phyloP scores from a whole-genome alignment of 53 echinoderm and acorn worm genomes.

The Apostichopus leukothele region DNA sequence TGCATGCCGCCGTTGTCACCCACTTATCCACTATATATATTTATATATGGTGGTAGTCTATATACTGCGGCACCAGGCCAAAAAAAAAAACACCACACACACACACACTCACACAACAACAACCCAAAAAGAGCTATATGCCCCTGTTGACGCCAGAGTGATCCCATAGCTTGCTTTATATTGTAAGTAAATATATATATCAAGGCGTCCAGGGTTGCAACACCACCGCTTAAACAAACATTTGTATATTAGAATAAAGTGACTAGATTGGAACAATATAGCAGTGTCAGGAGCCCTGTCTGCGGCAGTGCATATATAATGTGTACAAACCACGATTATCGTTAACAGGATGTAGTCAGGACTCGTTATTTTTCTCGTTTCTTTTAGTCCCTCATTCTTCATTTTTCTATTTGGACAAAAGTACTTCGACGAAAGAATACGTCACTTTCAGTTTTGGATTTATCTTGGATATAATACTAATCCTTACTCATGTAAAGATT shows the following conservation, averaged over 20 bases:
- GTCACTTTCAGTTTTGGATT: neutral
- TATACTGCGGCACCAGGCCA: no score
- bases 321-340: neutral
- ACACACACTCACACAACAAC: no score
- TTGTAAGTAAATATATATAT: slow-evolving; percentile 20
- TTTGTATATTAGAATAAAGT: slow-evolving; percentile 3
- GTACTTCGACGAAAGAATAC: no score
- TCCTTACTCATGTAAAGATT: neutral
- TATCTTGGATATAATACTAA: neutral
- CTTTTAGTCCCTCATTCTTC: no score
- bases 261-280: neutral
- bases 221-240: slow-evolving; percentile 9
- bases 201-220: slow-evolving; percentile 16
- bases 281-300: neutral
- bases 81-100: no score
- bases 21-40: no score
- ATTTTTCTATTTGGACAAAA: no score
- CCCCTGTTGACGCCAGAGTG: no score
- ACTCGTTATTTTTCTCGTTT: neutral
- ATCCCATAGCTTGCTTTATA: neutral
- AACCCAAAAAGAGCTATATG: no score
- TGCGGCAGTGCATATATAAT: neutral
- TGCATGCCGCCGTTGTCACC: no score
- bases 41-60: no score
- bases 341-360: neutral